phyloP scores from a whole-genome alignment of 2,797 vertebrate species.

The Amniataba percoides region DNA sequence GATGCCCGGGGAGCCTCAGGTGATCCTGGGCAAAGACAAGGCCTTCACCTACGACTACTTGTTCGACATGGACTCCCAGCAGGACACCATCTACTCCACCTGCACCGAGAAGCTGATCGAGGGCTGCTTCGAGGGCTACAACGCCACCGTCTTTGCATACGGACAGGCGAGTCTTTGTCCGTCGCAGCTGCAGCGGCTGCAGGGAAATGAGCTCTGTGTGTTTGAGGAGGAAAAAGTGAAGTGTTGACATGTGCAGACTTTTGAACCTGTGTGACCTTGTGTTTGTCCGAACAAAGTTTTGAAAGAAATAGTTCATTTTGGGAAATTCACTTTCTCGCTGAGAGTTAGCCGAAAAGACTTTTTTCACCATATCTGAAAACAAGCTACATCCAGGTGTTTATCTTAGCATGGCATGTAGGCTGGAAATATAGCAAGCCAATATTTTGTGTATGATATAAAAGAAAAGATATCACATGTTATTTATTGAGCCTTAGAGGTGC shows the following conservation, averaged over 20 bases:
- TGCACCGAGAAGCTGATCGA: slow-evolving; percentile 96
- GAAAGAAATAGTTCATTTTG: slow-evolving; percentile 1
- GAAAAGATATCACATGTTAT: not conserved
- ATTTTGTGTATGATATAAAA: not conserved
- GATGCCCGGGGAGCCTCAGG: slow-evolving; percentile 92
- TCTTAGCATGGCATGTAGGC: not conserved
- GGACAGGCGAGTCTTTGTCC: slow-evolving; percentile 87
- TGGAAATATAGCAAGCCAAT: not conserved
- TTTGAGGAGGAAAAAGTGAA: not conserved
- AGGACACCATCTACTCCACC: slow-evolving; percentile 89
- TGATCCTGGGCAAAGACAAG: slow-evolving; percentile 95
- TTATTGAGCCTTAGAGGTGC: not conserved
- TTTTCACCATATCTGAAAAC: not conserved
- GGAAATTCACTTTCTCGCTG: not conserved
- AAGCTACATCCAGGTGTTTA: not conserved
- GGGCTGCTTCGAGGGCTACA: slow-evolving; percentile 96
- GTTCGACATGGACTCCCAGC: slow-evolving; percentile 92
- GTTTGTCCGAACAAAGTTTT: not conserved
- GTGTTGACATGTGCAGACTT: slow-evolving; percentile 24
- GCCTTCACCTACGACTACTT: slow-evolving; percentile 95
- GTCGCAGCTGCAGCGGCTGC: slow-evolving; percentile 39
- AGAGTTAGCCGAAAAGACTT: no score
- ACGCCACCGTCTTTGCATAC: slow-evolving; percentile 96
- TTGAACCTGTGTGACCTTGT: slow-evolving; percentile 14
- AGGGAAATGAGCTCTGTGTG: not conserved